Evolutionary conservation across 2,888 invertebrate genomes (phyloP).

Genomic region (Melieria omissa): DNA sequence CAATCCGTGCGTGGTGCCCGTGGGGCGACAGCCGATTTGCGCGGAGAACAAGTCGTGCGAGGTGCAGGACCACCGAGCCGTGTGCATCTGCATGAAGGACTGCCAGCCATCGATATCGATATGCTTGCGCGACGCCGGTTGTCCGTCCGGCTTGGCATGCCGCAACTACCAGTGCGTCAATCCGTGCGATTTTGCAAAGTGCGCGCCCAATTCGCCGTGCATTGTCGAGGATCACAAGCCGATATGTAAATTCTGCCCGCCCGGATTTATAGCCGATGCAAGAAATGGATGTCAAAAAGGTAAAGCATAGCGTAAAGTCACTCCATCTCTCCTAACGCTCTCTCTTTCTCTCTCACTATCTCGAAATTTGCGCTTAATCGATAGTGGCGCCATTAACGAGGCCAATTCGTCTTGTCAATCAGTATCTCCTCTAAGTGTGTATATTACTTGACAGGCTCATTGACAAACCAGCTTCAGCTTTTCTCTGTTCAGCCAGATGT

Average conservation of each 20-base stretch:
- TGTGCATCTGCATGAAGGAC: slow-evolving; percentile 88
- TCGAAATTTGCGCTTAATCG: slow-evolving; percentile 22
- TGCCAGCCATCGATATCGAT: slow-evolving; percentile 88
- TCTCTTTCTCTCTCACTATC: slow-evolving; percentile 34
- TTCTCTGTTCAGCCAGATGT: slow-evolving; percentile 34
- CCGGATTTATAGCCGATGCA: slow-evolving; percentile 91
- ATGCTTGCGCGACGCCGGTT: slow-evolving; percentile 89
- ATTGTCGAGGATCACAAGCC: slow-evolving; percentile 95
- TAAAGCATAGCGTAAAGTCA: slow-evolving; percentile 71
- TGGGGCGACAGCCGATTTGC: slow-evolving; percentile 73
- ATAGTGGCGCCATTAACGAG: no score
- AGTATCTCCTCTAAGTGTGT: not conserved
- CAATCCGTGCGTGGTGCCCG: slow-evolving; percentile 82
- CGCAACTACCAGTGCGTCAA: slow-evolving; percentile 90
- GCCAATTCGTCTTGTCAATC: not conserved
- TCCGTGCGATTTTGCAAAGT: slow-evolving; percentile 87
- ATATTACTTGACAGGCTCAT: slow-evolving; percentile 21
- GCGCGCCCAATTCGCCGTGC: slow-evolving; percentile 87
- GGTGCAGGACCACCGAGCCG: slow-evolving; percentile 86
- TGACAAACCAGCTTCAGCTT: slow-evolving; percentile 49
- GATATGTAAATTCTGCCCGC: slow-evolving; percentile 95
- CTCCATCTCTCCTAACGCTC: slow-evolving; percentile 46
- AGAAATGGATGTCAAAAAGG: slow-evolving; percentile 96
- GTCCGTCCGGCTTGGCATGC: slow-evolving; percentile 86
- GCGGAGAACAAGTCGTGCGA: slow-evolving; percentile 86